Evolutionary conservation across 2,888 invertebrate species (phyloP).

Genomic region (Caenorhabditis drosophilae): DNA sequence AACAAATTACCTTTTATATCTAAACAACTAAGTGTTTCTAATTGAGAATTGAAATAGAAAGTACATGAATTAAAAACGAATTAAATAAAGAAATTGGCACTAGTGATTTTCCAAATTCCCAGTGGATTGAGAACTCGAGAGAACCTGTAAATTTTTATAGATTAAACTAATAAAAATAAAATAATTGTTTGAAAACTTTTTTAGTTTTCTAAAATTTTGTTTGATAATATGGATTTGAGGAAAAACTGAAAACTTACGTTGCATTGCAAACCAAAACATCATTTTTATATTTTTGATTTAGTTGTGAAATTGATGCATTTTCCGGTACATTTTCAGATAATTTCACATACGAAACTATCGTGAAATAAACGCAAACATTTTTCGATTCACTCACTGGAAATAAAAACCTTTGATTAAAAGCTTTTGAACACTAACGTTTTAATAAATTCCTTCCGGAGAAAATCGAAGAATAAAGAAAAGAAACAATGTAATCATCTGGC

Average conservation of each 20-base stretch:
- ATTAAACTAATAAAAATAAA: too few relatives aligned
- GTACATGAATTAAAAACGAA: too few relatives aligned
- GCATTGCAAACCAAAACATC: conserved; percentile 40
- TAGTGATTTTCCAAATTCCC: conserved; percentile 48
- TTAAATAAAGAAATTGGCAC: conserved; percentile 41
- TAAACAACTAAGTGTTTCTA: background rate
- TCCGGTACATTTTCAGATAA: conserved; percentile 31
- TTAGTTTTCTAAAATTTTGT: background rate
- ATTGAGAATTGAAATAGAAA: background rate
- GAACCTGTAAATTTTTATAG: too few relatives aligned
- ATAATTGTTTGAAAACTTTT: too few relatives aligned
- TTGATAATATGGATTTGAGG: too few relatives aligned
- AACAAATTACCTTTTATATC: too few relatives aligned
- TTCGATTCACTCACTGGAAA: conserved; percentile 37
- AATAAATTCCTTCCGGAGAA: conserved; percentile 46
- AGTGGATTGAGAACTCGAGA: conserved; percentile 50
- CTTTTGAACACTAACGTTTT: conserved; percentile 30
- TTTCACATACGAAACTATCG: conserved; percentile 43
- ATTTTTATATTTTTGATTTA: conserved; percentile 31
- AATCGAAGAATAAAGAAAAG: conserved; percentile 43
- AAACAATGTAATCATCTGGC: conserved; percentile 41
- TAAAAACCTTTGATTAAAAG: background rate
- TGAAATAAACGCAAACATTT: conserved; percentile 49
- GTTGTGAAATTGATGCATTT: conserved; percentile 18
- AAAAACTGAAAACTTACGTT: too few relatives aligned